These are phyloP conservation scores for Misgurnus anguillicaudatus DNA, from an alignment of 2,113 vertebrate species.

Conservation along the genomic window DNA sequence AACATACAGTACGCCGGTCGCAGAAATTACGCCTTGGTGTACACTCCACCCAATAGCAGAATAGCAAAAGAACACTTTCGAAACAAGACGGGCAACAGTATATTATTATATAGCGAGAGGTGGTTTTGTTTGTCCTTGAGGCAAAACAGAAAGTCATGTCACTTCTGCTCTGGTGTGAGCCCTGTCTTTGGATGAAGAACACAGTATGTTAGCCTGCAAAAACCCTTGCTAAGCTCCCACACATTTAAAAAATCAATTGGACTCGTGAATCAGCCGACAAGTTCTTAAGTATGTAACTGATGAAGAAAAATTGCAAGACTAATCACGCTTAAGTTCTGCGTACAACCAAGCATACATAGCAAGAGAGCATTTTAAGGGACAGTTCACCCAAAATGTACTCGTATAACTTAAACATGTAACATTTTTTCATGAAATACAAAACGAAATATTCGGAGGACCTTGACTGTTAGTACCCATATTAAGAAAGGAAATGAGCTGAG, in stretches of 20 bases:
- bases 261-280: constrained; percentile 2
- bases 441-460: no score
- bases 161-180: constrained; percentile 24
- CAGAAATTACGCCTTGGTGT: no score
- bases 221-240: constrained; percentile 13
- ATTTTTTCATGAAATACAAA: no score
- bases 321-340: neutral
- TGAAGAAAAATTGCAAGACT: constrained; percentile 29
- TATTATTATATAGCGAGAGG: constrained; percentile 23
- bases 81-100: neutral
- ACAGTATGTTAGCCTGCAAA: constrained; percentile 27
- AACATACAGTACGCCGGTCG: no score
- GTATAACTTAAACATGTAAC: no score
- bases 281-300: constrained; percentile 23
- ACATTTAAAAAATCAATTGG: neutral
- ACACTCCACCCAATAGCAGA: neutral
- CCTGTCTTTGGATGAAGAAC: constrained; percentile 26
- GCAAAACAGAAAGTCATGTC: constrained; percentile 36
- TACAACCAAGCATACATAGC: neutral
- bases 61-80: constrained; percentile 1
- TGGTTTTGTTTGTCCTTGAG: constrained; percentile 33
- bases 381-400: neutral
- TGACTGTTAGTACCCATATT: no score
- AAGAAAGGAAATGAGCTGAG: no score
- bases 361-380: neutral